Percentiles rank a stretch among this genome's conserved stretches.
Evolutionary conservation across 2,113 vertebrate genomes (phyloP).

Genomic region (Chionomys nivalis): DNA sequence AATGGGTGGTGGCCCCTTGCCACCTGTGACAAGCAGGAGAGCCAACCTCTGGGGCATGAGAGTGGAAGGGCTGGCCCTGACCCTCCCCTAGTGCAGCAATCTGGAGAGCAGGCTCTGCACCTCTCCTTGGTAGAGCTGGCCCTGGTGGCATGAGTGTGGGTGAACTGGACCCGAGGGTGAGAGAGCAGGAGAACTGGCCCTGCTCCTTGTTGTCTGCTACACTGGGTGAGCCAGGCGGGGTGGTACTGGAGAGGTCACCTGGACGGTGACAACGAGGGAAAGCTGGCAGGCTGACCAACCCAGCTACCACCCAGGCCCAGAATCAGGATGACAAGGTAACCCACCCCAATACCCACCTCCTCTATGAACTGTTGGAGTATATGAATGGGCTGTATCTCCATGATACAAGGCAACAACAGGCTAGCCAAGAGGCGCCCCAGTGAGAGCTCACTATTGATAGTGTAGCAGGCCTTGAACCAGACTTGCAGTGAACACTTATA

Average conservation of each 20-base stretch:
- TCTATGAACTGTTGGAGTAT: neutral
- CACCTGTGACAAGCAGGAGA: neutral
- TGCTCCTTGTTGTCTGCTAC: neutral
- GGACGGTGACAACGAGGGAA: neutral
- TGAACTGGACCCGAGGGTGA: neutral
- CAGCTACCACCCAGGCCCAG: neutral
- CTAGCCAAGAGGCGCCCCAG: neutral
- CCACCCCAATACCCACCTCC: neutral
- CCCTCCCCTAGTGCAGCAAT: neutral
- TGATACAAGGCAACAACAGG: neutral
- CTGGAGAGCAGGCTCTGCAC: neutral
- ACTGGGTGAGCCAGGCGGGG: neutral
- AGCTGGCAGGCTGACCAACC: neutral
- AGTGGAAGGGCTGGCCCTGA: neutral
- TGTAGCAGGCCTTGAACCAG: neutral
- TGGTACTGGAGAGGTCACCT: neutral
- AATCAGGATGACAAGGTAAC: neutral
- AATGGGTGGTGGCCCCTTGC: neutral
- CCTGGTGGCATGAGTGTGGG: neutral
- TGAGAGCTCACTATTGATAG: neutral
- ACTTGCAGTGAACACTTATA: neutral
- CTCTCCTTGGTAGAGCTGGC: neutral
- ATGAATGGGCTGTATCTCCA: neutral
- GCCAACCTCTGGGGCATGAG: neutral
- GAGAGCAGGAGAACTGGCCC: neutral